These are phyloP conservation scores for Zaprionus lineosus DNA, from an alignment of 2,888 invertebrate genomes.

Conservation along the genomic window DNA sequence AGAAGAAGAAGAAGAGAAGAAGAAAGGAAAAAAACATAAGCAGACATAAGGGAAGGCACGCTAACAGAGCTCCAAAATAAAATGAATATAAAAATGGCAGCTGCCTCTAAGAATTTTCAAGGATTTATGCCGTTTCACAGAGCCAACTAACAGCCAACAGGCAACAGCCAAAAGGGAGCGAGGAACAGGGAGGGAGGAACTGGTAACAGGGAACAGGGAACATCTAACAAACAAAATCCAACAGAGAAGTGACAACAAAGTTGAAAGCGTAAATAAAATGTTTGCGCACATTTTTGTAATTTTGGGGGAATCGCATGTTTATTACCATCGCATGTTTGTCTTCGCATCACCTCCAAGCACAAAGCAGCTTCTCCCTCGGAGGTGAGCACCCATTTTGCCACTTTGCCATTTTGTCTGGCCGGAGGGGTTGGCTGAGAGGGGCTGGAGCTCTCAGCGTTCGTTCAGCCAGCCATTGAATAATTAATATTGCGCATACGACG, in stretches of 20 bases:
- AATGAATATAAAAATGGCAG: conserved; percentile 44
- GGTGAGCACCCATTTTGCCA: too few relatives aligned
- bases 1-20: conserved; percentile 11
- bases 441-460: not conserved
- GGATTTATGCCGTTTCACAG: conserved; percentile 59
- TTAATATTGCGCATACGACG: conserved; percentile 75
- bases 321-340: conserved; percentile 59
- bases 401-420: too few relatives aligned
- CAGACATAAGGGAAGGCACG: conserved; percentile 16
- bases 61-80: conserved; percentile 27
- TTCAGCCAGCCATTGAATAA: conserved; percentile 54
- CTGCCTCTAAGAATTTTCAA: conserved; percentile 55
- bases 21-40: conserved; percentile 13
- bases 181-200: not conserved
- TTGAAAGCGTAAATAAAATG: conserved; percentile 71
- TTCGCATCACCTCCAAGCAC: conserved; percentile 3
- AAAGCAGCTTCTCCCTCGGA: too few relatives aligned
- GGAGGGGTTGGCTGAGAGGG: too few relatives aligned
- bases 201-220: conserved; percentile 4
- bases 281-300: conserved; percentile 76
- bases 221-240: too few relatives aligned
- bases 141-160: conserved; percentile 7
- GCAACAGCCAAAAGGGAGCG: not conserved
- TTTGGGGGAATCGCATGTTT: conserved; percentile 68
- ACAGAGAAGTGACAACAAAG: conserved; percentile 42